Evolutionary conservation across 2,888 invertebrate species (phyloP).

Genomic region (Autographa pulchrina): DNA sequence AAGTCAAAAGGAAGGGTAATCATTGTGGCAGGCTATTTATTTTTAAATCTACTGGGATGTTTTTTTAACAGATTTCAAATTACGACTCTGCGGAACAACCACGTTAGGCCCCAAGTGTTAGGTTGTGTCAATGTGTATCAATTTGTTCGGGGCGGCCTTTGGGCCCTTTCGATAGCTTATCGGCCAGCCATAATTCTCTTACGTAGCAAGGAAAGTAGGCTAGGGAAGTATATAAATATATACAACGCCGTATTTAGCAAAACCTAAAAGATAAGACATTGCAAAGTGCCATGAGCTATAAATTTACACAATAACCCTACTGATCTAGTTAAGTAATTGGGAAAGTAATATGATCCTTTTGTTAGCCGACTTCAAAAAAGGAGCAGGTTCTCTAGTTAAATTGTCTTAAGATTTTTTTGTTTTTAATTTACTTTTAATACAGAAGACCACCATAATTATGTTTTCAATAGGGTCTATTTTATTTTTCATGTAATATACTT

Average conservation of each 20-base stretch:
- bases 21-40: too few species aligned
- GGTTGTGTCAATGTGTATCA: constrained; percentile 41
- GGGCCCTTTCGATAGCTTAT: constrained; percentile 41
- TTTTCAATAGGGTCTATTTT: too few species aligned
- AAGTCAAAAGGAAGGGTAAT: too few species aligned
- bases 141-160: constrained; percentile 45
- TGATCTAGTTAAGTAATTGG: background rate
- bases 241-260: background rate
- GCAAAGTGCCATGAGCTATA: constrained; percentile 4
- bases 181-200: constrained; percentile 13
- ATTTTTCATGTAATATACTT: too few species aligned
- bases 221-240: background rate
- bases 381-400: background rate
- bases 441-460: too few species aligned
- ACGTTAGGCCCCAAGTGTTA: background rate
- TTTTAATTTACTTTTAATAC: too few species aligned
- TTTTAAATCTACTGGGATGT: too few species aligned
- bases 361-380: background rate
- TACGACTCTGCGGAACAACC: background rate
- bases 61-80: background rate
- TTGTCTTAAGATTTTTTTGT: too few species aligned
- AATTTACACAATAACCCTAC: background rate
- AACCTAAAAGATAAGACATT: constrained; percentile 4
- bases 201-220: constrained; percentile 11
- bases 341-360: background rate